Evolutionary conservation across 2,797 vertebrate genomes (phyloP).

Genomic region (Darevskia nairensis): DNA sequence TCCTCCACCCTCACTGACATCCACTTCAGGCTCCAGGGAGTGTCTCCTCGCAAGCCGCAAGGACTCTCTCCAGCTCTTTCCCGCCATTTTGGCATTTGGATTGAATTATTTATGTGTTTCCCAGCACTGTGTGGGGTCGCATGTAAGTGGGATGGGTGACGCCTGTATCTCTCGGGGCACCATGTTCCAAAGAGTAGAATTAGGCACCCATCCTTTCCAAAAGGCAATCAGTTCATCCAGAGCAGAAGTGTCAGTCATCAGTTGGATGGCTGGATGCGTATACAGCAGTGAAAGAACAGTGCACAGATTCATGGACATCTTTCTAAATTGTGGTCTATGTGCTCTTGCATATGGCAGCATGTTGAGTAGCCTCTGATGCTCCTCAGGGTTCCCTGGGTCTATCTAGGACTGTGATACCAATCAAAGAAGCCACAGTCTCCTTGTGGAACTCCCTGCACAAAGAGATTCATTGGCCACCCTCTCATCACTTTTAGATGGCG

Average conservation of each 20-base stretch:
- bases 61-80: no score
- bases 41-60: no score
- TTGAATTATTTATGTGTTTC: no score
- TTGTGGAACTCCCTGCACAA: not conserved
- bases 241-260: not conserved
- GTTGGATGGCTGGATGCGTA: not conserved
- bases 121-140: no score
- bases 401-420: not conserved
- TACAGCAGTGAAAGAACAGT: not conserved
- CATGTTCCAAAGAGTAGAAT: not conserved
- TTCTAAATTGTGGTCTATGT: not conserved
- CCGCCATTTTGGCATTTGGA: no score
- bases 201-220: not conserved
- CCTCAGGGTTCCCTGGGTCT: not conserved
- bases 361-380: not conserved
- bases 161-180: not conserved
- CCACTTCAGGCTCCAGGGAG: no score
- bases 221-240: not conserved
- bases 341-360: not conserved
- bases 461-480: not conserved
- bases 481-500: not conserved
- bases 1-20: no score
- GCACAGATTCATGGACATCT: not conserved
- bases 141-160: no score
- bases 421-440: not conserved